phyloP scores from a whole-genome alignment of 2,113 vertebrate genomes.

The Ibidorhyncha struthersii region DNA sequence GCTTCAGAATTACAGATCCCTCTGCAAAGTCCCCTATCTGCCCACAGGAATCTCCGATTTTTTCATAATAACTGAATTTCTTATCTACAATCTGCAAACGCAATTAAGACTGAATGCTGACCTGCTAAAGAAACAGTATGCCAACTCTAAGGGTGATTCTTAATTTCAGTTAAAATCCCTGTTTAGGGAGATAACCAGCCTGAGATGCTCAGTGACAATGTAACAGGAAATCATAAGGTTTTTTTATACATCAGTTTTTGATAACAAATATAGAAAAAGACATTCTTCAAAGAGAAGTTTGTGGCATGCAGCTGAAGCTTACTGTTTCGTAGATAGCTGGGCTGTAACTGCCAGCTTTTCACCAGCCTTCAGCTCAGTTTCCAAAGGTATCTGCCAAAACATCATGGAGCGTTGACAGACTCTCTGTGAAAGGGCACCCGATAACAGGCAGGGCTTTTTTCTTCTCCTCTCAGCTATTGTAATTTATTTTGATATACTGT shows the following conservation, averaged over 20 bases:
- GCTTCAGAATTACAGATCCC: neutral
- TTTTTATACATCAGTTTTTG: neutral
- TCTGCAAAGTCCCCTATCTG: neutral
- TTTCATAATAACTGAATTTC: neutral
- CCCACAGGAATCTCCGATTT: neutral
- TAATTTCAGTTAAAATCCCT: neutral
- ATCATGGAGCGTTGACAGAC: slow-evolving; percentile 16
- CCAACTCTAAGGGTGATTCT: neutral
- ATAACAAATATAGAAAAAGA: neutral
- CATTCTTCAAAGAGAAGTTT: neutral
- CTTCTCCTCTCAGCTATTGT: neutral
- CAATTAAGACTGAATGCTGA: neutral
- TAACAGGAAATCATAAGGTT: neutral
- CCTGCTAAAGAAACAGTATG: neutral
- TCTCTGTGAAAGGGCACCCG: slow-evolving; percentile 1
- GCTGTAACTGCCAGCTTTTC: slow-evolving; percentile 19
- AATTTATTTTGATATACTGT: neutral
- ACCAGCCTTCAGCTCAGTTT: neutral
- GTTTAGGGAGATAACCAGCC: neutral
- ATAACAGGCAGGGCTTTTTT: neutral
- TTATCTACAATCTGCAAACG: neutral
- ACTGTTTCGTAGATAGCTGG: neutral
- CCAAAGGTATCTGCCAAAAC: slow-evolving; percentile 42
- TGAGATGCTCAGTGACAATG: neutral
- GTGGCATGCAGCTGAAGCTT: slow-evolving; percentile 9